Evolutionary conservation across 2,888 invertebrate species (phyloP).

Genomic region (Ormyrus labotus): DNA sequence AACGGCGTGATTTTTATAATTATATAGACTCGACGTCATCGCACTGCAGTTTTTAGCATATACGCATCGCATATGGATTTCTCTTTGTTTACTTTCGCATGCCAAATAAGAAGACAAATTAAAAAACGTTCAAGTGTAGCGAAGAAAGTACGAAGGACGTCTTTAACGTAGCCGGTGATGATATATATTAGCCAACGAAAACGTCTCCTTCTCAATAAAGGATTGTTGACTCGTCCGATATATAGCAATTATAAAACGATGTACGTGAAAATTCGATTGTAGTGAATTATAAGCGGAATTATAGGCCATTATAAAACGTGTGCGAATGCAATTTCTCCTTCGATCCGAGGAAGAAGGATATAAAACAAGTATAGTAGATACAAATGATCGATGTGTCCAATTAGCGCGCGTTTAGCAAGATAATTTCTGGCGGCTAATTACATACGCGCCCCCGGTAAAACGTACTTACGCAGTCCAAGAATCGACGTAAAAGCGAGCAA

Average conservation of each 20-base stretch:
- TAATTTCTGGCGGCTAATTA: constrained; percentile 18
- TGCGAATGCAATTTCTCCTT: constrained; percentile 36
- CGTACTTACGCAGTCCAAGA: constrained; percentile 38
- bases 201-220: not conserved
- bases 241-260: not conserved
- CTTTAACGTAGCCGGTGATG: too few species aligned
- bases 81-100: not conserved
- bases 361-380: constrained; percentile 28
- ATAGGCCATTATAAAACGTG: not conserved
- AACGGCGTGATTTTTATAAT: not conserved
- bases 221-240: not conserved
- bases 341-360: constrained; percentile 16
- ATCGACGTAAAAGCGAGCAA: constrained; percentile 62
- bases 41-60: not conserved
- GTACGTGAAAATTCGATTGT: not conserved
- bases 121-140: too few species aligned
- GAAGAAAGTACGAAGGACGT: too few species aligned
- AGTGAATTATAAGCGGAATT: constrained; percentile 1
- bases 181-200: too few species aligned
- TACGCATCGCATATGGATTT: not conserved
- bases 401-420: constrained; percentile 29
- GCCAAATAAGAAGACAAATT: too few species aligned
- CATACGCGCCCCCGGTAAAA: constrained; percentile 31
- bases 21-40: not conserved
- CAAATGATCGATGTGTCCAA: constrained; percentile 35